phyloP scores from a whole-genome alignment of 2,797 vertebrate species.

The Microctenopoma steveboyesi region DNA sequence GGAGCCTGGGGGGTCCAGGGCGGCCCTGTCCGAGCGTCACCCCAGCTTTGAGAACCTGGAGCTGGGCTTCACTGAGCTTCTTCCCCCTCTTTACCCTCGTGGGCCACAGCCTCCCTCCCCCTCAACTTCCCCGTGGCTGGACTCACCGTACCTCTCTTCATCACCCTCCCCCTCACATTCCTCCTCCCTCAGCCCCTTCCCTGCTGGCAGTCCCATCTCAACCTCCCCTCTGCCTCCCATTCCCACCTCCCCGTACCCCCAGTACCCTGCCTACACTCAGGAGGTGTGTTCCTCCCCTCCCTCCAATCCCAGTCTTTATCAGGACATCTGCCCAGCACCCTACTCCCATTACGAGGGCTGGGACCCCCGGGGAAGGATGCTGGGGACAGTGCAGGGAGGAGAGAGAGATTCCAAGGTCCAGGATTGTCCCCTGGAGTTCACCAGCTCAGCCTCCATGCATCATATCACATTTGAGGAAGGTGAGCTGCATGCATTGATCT shows the following conservation, averaged over 20 bases:
- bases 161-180: constrained; percentile 86
- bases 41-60: constrained; percentile 84
- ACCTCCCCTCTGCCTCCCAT: constrained; percentile 80
- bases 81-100: constrained; percentile 81
- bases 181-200: constrained; percentile 84
- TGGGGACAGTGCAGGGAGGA: constrained; percentile 50
- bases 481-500: constrained; percentile 53
- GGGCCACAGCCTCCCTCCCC: constrained; percentile 78
- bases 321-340: constrained; percentile 77
- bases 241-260: constrained; percentile 76
- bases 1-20: constrained; percentile 66
- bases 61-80: constrained; percentile 86
- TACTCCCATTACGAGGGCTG: constrained; percentile 81
- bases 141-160: constrained; percentile 86
- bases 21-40: constrained; percentile 72
- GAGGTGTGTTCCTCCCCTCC: constrained; percentile 81
- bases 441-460: constrained; percentile 87
- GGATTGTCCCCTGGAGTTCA: constrained; percentile 78
- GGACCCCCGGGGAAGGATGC: constrained; percentile 73
- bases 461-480: constrained; percentile 95
- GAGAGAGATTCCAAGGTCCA: constrained; percentile 76
- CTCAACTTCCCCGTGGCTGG: constrained; percentile 83
- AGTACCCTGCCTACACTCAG: constrained; percentile 76
- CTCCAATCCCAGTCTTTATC: constrained; percentile 67
- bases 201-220: constrained; percentile 82